Base-by-base conservation (phyloP, 1,140 invertebrate species). In the Campoletis sonorensis region DNA sequence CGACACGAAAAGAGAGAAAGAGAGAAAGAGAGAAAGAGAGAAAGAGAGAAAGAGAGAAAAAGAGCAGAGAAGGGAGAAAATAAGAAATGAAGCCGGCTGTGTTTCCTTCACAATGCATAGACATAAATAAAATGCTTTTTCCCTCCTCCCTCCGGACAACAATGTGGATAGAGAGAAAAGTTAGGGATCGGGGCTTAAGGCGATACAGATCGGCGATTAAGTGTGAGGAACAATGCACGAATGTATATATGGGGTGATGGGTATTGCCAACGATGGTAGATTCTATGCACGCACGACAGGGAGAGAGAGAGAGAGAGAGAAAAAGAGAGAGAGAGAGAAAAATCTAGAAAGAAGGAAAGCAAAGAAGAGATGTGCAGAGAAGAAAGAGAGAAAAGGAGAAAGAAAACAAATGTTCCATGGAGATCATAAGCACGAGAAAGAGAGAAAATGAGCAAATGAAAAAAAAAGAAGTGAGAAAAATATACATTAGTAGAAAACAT, bases 151-250 rank as follows among this genome's bases (percentile, higher is more conserved):
- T 27, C 23, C 1, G 21, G 61, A 64, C 23, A 26, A 26, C 23
- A 64, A 26, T 64, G 23, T 26, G 18, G 11, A 64, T 26, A 27
- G 61, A 64, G 23, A 64, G 21, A 64, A 64, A 64, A 51, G 45
- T 18, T 23, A 16, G 72, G 26, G 70, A 75, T 40, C n/a, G 16
- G 54, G 76, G 76, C 33, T 77, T 67, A n/a, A 78, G 76, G 76
- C 58, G 33, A 78, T 67, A 78, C 76, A 77, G 73, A 67, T 78
- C 58, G 54, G 21, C 76, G 54, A 78, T 78, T 64, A 77, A 77
- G 73, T 77, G 73, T n/a, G 61, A 64, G 58, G 76, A 78, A 78
- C 76, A 78, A 78, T 77, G 73, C 51, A 27, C 61, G 61, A 23
- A 27, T 27, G 23, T 64, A 64, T 64, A 64, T 70, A 33, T 67